Base-by-base conservation (phyloP, 2,113 vertebrate genomes). In the Rallus limicola region DNA sequence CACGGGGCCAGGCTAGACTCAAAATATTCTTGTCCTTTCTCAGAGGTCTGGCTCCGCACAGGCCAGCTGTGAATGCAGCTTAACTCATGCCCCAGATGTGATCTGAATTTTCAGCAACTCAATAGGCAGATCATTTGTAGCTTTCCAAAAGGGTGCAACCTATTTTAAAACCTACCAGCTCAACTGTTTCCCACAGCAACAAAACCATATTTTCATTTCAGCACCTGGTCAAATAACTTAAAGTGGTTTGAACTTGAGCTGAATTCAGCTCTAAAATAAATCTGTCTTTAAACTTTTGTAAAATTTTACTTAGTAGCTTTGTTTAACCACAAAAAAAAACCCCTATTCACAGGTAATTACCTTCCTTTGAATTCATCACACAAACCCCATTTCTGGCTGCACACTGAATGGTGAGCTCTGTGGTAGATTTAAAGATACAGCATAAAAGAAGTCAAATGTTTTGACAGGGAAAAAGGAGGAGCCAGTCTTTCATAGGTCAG, bases 161-260 rank as follows among this genome's bases (percentile, higher is more conserved):
- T 67, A 24, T 69, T 86, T 92, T 77, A 74, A 77, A 94, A 76
- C 52, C 44, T 80, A 86, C 34, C 10, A 15, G 72, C 59, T 92
- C 77, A 83, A 90, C 34, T 52, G 31, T 76, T 42, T 91, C 38
- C 70, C 63, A 65, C 33, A 77, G 77, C 34, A 97, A 90, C 76
- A 91, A 80, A 95, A 92, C 4, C 67, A 91, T 42, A 84, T 90
- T 95, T 94, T 87, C 60, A 77, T 96, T 94, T 92, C 91, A 96
- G 87, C 42, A 10, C 86, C 64, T 90, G 62, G 60, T 86, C 75
- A 95, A 93, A 63, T 69, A 95, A 93, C 24, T 62, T 59, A 5
- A 53, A 90, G 63, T 46, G 70, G 84, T 79, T 64, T 72, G 65
- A 89, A 48, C 33, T 25, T 31, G 25, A 91, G 46, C 12, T 76